These are phyloP conservation scores for Anoplius nigerrimus DNA, from an alignment of 2,888 invertebrate genomes.

Conservation along the genomic window DNA sequence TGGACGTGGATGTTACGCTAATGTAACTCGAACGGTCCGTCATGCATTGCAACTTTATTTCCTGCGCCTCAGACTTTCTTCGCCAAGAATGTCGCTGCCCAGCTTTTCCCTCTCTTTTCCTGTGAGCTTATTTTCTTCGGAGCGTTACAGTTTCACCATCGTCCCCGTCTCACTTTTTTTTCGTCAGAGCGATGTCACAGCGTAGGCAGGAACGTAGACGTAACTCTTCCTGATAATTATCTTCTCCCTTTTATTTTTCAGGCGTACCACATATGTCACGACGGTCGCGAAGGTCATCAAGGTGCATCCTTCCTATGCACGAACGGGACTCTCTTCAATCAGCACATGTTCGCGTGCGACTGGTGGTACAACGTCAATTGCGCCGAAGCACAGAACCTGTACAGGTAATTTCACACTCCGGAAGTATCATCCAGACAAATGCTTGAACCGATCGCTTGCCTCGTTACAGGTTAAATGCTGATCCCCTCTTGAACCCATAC, in stretches of 20 bases:
- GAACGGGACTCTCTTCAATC: slow-evolving; percentile 91
- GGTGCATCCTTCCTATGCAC: slow-evolving; percentile 90
- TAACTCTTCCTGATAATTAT: neutral
- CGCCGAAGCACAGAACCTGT: slow-evolving; percentile 83
- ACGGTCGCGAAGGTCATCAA: slow-evolving; percentile 89
- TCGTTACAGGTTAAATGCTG: slow-evolving; percentile 83
- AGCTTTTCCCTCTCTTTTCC: slow-evolving; percentile 34
- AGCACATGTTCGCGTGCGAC: slow-evolving; percentile 89
- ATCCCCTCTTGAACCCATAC: slow-evolving; percentile 88
- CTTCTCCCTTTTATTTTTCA: slow-evolving; percentile 67
- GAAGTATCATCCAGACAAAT: neutral
- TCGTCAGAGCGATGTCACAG: neutral
- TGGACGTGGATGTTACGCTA: slow-evolving; percentile 20
- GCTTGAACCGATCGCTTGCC: slow-evolving; percentile 28
- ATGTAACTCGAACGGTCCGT: slow-evolving; percentile 29
- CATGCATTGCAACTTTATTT: slow-evolving; percentile 46
- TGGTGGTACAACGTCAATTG: slow-evolving; percentile 96
- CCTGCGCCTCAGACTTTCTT: slow-evolving; percentile 48
- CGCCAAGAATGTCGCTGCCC: slow-evolving; percentile 48
- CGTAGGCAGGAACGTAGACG: too few relatives aligned
- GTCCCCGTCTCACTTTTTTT: too few relatives aligned
- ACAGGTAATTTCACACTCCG: slow-evolving; percentile 78
- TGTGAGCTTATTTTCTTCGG: slow-evolving; percentile 11
- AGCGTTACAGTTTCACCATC: slow-evolving; percentile 3
- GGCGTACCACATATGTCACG: slow-evolving; percentile 93